These are phyloP conservation scores for Branchinecta lynchi DNA, from an alignment of 1,140 invertebrate genomes.

Conservation along the genomic window DNA sequence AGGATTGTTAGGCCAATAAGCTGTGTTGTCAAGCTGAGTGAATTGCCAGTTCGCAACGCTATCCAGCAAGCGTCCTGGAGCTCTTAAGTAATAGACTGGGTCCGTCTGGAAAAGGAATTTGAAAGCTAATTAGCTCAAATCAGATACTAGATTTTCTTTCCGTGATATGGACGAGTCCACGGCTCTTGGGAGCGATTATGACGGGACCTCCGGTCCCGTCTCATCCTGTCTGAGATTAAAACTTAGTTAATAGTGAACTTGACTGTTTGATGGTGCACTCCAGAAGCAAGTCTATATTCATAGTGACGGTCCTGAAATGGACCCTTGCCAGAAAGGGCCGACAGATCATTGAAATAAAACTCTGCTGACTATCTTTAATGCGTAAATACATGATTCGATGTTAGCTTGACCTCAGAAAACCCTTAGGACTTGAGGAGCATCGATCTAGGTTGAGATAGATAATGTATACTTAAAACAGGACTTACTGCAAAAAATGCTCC, in stretches of 20 bases:
- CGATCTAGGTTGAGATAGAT: no score
- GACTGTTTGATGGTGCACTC: no score
- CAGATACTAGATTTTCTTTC: not conserved
- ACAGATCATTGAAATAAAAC: no score
- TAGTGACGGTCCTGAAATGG: no score
- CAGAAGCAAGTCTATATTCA: no score
- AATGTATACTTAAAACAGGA: no score
- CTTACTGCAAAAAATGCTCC: not conserved
- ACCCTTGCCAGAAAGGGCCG: no score
- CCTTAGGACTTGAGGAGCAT: no score
- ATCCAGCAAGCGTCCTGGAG: slow-evolving; percentile 25
- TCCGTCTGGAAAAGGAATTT: slow-evolving; percentile 19
- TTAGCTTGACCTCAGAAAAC: no score
- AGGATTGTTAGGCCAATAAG: slow-evolving; percentile 28
- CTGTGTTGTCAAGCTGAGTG: slow-evolving; percentile 24
- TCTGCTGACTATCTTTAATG: no score
- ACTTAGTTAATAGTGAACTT: no score
- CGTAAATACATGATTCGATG: no score
- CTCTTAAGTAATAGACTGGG: slow-evolving; percentile 25
- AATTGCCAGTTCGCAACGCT: slow-evolving; percentile 25
- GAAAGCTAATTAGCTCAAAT: not conserved
- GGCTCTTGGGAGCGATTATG: not conserved
- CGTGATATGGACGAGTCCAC: not conserved
- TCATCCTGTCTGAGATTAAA: not conserved
- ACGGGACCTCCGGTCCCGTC: not conserved